Evolutionary conservation across 1,140 invertebrate genomes (phyloP), one percentile per base, ranked within the genome.

Genomic region (Drosophila azteca): DNA sequence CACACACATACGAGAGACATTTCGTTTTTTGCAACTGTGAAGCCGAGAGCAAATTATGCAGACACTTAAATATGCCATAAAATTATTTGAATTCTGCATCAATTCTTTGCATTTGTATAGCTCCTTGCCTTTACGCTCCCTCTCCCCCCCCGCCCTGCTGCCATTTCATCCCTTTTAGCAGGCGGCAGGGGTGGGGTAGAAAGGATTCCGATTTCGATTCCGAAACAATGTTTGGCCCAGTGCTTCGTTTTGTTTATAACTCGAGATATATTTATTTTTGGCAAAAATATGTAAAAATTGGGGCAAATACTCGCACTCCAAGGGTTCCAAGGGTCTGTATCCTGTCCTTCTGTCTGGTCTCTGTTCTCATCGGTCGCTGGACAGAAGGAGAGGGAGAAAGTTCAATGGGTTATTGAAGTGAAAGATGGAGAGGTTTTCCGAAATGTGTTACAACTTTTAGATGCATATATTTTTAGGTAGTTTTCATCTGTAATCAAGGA

Each of bases 41-140:
- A 53, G 51, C 61, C 62, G 54, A 75, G 62, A 79, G 58, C 81
- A 87, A 77, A 78, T 85, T 88, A 82, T 82, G 78, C 83, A 82
- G 78, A 69, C 82, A 78, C 74, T 87, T 79, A 88, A 87, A 78
- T 88, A 82, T 88, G 83, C 75, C 82, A 88, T 88, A 68, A 82
- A 87, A 83, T 87, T 87, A 88, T 87, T 88, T 58, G 66, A 78
- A 75, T 88, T 79, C 75, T 72, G 78, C 75, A 82, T 67, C 75
- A 79, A 87, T 82, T 77, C 65, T 77, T 76, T 46, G 58, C 65
- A 77, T 70, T 69, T 63, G 35, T 57, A 69, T 69, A 26, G 51
- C 50, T 55, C 8, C 24, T 26, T 26, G 24, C 64, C 6, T 3
- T 6, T 29, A n/a, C n/a, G n/a, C n/a, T n/a, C n/a, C n/a, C n/a